phyloP scores from a whole-genome alignment of 2,888 invertebrate species.

The Allophyes oxyacanthae region DNA sequence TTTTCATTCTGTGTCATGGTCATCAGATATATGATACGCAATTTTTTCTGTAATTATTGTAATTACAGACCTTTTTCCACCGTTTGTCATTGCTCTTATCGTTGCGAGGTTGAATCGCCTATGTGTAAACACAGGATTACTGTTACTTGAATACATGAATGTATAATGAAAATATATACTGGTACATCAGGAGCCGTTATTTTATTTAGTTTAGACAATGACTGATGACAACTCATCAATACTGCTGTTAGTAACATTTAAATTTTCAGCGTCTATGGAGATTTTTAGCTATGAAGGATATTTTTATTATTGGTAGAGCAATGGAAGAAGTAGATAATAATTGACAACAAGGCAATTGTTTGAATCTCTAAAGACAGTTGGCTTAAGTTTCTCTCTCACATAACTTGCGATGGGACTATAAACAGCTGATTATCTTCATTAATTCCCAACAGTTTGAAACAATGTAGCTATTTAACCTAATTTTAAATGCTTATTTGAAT shows the following conservation, averaged over 20 bases:
- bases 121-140: conserved; percentile 11
- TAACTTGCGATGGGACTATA: conserved; percentile 15
- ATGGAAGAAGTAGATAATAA: too few relatives aligned
- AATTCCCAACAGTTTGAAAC: conserved; percentile 24
- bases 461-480: conserved; percentile 14
- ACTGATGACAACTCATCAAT: too few relatives aligned
- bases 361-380: too few relatives aligned
- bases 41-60: conserved; percentile 28
- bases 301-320: too few relatives aligned
- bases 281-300: too few relatives aligned
- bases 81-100: conserved; percentile 13
- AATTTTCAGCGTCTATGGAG: too few relatives aligned
- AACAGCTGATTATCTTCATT: conserved; percentile 18
- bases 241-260: too few relatives aligned
- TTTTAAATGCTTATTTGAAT: conserved; percentile 15
- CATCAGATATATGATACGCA: conserved; percentile 36
- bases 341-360: too few relatives aligned
- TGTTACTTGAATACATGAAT: conserved; percentile 12
- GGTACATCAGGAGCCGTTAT: too few relatives aligned
- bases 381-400: background rate
- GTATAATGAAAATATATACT: background rate
- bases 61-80: conserved; percentile 29
- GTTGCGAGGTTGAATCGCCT: conserved; percentile 6
- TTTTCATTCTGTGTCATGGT: conserved; percentile 47
- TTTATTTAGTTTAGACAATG: too few relatives aligned